Evolutionary conservation across 2,113 vertebrate genomes (phyloP).

Genomic region (Empidonax alnorum): DNA sequence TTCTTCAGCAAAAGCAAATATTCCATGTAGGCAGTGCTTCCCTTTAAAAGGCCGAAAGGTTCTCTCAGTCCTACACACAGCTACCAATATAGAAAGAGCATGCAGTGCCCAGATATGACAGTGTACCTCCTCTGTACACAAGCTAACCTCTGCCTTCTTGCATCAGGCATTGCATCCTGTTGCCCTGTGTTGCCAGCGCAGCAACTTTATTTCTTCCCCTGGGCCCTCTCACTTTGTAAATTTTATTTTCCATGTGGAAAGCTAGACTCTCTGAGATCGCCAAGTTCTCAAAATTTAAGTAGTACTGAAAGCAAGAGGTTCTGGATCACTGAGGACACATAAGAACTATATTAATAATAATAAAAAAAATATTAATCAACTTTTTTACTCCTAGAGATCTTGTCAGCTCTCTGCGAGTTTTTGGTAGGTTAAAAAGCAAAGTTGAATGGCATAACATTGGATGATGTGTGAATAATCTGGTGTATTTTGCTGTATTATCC

Average conservation of each 20-base stretch:
- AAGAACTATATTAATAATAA: not conserved
- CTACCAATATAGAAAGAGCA: fast-evolving
- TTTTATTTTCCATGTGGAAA: not conserved
- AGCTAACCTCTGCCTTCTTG: fast-evolving
- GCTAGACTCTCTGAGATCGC: not conserved
- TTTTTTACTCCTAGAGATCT: not conserved
- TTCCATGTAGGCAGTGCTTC: not conserved
- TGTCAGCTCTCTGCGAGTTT: not conserved
- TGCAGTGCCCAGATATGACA: too few species aligned
- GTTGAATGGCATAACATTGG: not conserved
- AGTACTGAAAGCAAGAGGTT: not conserved
- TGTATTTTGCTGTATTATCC: not conserved
- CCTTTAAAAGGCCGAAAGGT: not conserved
- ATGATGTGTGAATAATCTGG: not conserved
- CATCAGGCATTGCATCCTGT: not conserved
- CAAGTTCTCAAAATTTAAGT: not conserved
- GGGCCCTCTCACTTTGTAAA: fast-evolving
- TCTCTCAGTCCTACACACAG: not conserved
- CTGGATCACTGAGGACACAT: not conserved
- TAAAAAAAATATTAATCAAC: not conserved
- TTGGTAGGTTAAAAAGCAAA: not conserved
- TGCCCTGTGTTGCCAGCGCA: not conserved
- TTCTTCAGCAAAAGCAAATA: not conserved
- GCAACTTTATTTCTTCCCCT: not conserved
- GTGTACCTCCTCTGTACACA: not conserved